Evolutionary conservation across 2,113 vertebrate species (phyloP).

Genomic region (Rhinopomastus cyanomelas): DNA sequence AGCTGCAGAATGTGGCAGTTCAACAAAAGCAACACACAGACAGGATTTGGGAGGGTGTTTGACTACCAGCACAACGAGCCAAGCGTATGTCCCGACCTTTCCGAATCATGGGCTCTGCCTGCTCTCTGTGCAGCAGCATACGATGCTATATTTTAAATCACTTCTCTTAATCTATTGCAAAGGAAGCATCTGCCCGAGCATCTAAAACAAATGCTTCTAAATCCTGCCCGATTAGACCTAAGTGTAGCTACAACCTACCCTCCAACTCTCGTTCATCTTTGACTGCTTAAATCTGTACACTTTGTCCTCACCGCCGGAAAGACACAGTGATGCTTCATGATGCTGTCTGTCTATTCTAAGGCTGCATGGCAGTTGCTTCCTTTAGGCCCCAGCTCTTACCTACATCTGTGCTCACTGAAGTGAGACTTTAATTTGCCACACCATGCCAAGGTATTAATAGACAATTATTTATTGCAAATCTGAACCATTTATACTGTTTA

Average conservation of each 20-base stretch:
- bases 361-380: slow-evolving; percentile 53
- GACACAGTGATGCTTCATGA: background rate
- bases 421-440: slow-evolving; percentile 86
- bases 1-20: background rate
- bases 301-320: background rate
- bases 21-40: background rate
- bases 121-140: slow-evolving; percentile 7
- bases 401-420: slow-evolving; percentile 82
- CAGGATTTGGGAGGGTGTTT: background rate
- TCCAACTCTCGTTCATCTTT: background rate
- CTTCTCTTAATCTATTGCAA: slow-evolving; percentile 6
- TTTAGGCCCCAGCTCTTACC: slow-evolving; percentile 62
- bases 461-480: slow-evolving; percentile 92
- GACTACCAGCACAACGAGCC: background rate
- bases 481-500: slow-evolving; percentile 87
- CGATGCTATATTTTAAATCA: slow-evolving; percentile 11
- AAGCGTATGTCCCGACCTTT: background rate
- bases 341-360: slow-evolving; percentile 30
- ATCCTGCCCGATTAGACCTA: slow-evolving; percentile 17
- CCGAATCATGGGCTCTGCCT: slow-evolving; percentile 27
- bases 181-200: background rate
- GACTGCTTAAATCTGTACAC: background rate
- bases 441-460: slow-evolving; percentile 85
- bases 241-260: background rate
- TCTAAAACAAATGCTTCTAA: slow-evolving; percentile 33